Percentiles rank a stretch among this genome's conserved stretches.
phyloP scores from a whole-genome alignment of 2,888 invertebrate species.

The Polydrusus pterygomalis region DNA sequence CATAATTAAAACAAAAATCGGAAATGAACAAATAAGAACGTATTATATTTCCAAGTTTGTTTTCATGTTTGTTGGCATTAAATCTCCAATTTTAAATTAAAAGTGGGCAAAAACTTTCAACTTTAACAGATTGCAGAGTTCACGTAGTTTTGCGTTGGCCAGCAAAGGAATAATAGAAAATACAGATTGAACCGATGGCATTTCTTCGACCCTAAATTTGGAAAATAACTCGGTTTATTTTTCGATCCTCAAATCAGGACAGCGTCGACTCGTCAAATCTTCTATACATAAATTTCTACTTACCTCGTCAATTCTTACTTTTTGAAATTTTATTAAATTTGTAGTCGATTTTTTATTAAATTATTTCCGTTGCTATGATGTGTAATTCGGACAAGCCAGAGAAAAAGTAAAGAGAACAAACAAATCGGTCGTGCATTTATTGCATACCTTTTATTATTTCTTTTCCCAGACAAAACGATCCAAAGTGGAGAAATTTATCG shows the following conservation, averaged over 20 bases:
- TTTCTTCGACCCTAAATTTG: slow-evolving; percentile 22
- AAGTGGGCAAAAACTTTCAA: slow-evolving; percentile 13
- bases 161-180: slow-evolving; percentile 39
- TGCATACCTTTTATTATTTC: slow-evolving; percentile 37
- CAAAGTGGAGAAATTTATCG: slow-evolving; percentile 26
- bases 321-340: too few species aligned
- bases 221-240: slow-evolving; percentile 30
- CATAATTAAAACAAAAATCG: neutral
- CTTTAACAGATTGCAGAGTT: slow-evolving; percentile 11
- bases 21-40: neutral
- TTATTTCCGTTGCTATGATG: too few species aligned
- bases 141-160: slow-evolving; percentile 27
- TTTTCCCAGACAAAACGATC: slow-evolving; percentile 24
- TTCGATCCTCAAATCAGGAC: slow-evolving; percentile 9
- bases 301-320: too few species aligned
- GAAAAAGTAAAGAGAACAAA: slow-evolving; percentile 32
- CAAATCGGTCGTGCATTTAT: slow-evolving; percentile 41
- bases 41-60: neutral
- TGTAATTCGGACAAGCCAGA: neutral
- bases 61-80: slow-evolving; percentile 4
- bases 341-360: too few species aligned
- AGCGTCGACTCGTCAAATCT: too few species aligned
- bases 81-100: slow-evolving; percentile 20
- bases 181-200: slow-evolving; percentile 23
- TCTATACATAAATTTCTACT: too few species aligned